A percentile compares a stretch with the other conserved stretches of the same genome.
These are phyloP conservation scores for Cerastis leucographa DNA, from an alignment of 2,888 invertebrate genomes.

Conservation along the genomic window DNA sequence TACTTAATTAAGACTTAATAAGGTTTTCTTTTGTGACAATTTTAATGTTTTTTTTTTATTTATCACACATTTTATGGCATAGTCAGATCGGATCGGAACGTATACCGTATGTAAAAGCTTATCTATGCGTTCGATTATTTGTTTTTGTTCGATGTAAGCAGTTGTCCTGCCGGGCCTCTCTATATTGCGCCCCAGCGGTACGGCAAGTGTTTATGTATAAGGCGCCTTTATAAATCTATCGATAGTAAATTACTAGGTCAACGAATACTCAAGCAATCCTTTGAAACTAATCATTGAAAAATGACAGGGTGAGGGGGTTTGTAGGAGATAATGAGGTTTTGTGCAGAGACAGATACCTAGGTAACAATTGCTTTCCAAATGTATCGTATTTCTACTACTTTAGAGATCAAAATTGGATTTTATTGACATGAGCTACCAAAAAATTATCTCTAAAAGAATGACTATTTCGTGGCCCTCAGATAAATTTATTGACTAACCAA, in stretches of 20 bases:
- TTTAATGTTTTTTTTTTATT: neutral
- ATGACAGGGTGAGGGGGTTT: slow-evolving; percentile 16
- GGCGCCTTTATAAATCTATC: slow-evolving; percentile 11
- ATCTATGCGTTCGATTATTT: neutral
- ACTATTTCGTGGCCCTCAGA: neutral
- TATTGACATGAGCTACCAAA: no score
- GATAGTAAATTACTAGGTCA: slow-evolving; percentile 22
- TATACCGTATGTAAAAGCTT: neutral
- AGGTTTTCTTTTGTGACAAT: neutral
- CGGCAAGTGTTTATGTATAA: slow-evolving; percentile 15
- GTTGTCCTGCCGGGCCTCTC: neutral
- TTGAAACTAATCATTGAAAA: slow-evolving; percentile 17
- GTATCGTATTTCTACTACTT: neutral
- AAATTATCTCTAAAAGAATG: no score
- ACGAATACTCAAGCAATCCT: neutral
- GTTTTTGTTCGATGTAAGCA: neutral
- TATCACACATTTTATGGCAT: neutral
- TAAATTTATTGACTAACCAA: no score
- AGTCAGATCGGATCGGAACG: neutral
- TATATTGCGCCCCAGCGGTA: neutral
- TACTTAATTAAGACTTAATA: no score
- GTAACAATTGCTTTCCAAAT: neutral
- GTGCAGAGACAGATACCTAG: neutral
- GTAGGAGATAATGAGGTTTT: slow-evolving; percentile 11
- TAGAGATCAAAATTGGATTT: no score